Percentiles rank a stretch among this genome's conserved stretches.
Conservation (phyloP, 2,888 invertebrate genomes). For the Blastobasis adustella region DNA sequence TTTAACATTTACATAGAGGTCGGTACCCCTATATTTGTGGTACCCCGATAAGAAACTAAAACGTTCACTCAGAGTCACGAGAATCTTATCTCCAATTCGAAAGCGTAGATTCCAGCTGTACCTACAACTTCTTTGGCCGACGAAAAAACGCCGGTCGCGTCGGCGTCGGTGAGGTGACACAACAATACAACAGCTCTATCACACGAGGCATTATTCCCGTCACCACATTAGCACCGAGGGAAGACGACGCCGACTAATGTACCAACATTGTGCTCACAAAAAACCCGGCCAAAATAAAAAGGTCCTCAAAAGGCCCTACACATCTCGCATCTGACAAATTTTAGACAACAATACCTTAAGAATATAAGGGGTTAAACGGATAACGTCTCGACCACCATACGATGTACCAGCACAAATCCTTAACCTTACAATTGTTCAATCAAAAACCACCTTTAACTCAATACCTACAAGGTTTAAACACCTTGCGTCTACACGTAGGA, state of each 20-base stretch:
- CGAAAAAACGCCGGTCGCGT: no score
- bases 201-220: no score
- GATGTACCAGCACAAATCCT: slow-evolving; percentile 6
- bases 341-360: slow-evolving; percentile 54
- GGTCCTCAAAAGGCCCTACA: slow-evolving; percentile 33
- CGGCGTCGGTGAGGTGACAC: no score
- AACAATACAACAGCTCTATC: no score
- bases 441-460: slow-evolving; percentile 21
- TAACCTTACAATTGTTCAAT: not conserved
- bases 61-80: no score
- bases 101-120: no score
- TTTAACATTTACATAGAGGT: no score
- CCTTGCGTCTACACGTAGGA: slow-evolving; percentile 10
- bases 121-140: not conserved
- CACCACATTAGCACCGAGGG: no score
- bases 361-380: slow-evolving; percentile 66
- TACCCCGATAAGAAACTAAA: no score
- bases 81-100: no score
- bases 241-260: slow-evolving; percentile 43
- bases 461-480: slow-evolving; percentile 8
- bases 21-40: no score
- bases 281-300: slow-evolving; percentile 22
- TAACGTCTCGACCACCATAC: slow-evolving; percentile 33
- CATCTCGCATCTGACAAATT: slow-evolving; percentile 70
- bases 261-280: slow-evolving; percentile 35